These are phyloP conservation scores for Hepsetus odoe DNA, from an alignment of 2,113 vertebrate species.

Conservation along the genomic window DNA sequence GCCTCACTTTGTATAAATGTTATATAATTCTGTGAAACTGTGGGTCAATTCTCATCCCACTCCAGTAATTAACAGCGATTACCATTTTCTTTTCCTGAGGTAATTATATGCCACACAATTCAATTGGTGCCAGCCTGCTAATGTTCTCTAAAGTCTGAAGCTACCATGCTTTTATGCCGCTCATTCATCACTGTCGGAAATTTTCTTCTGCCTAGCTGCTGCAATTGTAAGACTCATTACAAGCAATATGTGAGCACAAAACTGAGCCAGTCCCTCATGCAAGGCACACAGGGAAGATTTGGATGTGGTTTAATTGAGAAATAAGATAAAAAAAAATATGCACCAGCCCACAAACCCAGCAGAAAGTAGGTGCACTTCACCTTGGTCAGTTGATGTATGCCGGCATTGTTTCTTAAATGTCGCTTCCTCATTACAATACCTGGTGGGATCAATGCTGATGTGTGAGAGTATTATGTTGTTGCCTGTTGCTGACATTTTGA, in stretches of 20 bases:
- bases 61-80: slow-evolving; percentile 63
- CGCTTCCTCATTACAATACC: slow-evolving; percentile 66
- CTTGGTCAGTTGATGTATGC: slow-evolving; percentile 56
- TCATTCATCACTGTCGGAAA: slow-evolving; percentile 71
- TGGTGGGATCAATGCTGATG: slow-evolving; percentile 61
- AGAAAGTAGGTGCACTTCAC: slow-evolving; percentile 42
- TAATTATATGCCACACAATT: slow-evolving; percentile 60
- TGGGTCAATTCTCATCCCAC: slow-evolving; percentile 42
- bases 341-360: slow-evolving; percentile 46
- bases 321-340: slow-evolving; percentile 21
- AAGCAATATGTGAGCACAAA: slow-evolving; percentile 62
- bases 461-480: slow-evolving; percentile 65
- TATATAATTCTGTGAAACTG: slow-evolving; percentile 35
- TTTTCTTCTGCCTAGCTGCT: slow-evolving; percentile 57
- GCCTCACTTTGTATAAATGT: slow-evolving; percentile 12
- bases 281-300: slow-evolving; percentile 47
- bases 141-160: slow-evolving; percentile 54
- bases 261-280: slow-evolving; percentile 50
- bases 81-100: slow-evolving; percentile 52
- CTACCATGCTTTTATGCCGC: slow-evolving; percentile 66
- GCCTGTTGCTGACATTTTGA: slow-evolving; percentile 69
- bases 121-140: slow-evolving; percentile 39
- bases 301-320: slow-evolving; percentile 56
- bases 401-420: slow-evolving; percentile 69
- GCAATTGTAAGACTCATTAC: slow-evolving; percentile 63